These are phyloP conservation scores for Centruroides vittatus DNA, from an alignment of 1,140 invertebrate species.

Conservation along the genomic window DNA sequence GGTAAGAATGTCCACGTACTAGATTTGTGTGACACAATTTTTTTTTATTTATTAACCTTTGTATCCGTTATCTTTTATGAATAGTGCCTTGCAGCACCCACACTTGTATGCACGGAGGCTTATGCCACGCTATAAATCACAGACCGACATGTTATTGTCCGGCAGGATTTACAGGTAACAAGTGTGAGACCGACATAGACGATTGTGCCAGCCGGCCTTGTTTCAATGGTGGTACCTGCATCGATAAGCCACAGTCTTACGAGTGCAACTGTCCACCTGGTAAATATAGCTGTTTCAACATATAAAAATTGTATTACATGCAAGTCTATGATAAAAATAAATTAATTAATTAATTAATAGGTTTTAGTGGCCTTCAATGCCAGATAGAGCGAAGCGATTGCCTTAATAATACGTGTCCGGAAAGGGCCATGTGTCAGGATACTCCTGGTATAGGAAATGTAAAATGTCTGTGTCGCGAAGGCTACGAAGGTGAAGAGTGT, in stretches of 20 bases:
- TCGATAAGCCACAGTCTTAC: constrained; percentile 80
- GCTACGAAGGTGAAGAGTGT: constrained; percentile 66
- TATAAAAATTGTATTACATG: background rate
- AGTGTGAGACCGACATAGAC: constrained; percentile 87
- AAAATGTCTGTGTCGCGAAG: constrained; percentile 70
- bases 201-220: constrained; percentile 86
- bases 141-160: constrained; percentile 51
- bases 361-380: constrained; percentile 83
- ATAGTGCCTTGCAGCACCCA: constrained; percentile 13
- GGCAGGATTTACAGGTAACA: constrained; percentile 81
- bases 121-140: constrained; percentile 53
- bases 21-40: too few relatives aligned
- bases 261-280: constrained; percentile 60
- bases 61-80: background rate
- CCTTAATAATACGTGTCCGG: constrained; percentile 73
- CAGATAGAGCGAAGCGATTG: constrained; percentile 87
- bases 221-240: constrained; percentile 79
- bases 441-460: constrained; percentile 80
- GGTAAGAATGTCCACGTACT: constrained; percentile 9
- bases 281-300: background rate
- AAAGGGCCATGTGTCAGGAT: constrained; percentile 92
- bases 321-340: background rate
- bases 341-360: constrained; percentile 24
- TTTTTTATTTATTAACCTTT: background rate
- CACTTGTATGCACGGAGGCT: constrained; percentile 84